Evolutionary conservation across 2,113 vertebrate genomes (phyloP).

Genomic region (Puntigrus tetrazona): DNA sequence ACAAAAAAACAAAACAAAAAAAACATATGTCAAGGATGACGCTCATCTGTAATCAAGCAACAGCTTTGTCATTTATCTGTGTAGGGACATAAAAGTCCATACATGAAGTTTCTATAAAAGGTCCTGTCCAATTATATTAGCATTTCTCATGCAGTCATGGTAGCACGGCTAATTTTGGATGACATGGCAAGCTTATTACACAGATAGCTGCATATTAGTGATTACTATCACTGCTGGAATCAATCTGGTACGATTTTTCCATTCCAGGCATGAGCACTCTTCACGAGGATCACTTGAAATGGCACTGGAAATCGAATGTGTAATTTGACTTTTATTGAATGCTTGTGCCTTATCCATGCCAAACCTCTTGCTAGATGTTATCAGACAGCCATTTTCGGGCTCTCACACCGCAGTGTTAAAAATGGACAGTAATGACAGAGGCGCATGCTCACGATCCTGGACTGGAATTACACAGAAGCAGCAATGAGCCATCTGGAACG

Average conservation of each 20-base stretch:
- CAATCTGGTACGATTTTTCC: slow-evolving; percentile 18
- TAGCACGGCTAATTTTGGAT: slow-evolving; percentile 15
- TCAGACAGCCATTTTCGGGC: slow-evolving; percentile 14
- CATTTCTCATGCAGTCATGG: slow-evolving; percentile 20
- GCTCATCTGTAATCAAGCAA: slow-evolving; percentile 4
- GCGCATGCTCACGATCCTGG: neutral
- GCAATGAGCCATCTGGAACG: slow-evolving; percentile 39
- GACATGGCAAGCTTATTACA: slow-evolving; percentile 35
- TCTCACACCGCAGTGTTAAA: neutral
- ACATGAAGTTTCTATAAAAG: neutral
- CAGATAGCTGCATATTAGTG: slow-evolving; percentile 30
- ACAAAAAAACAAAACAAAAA: too few species aligned
- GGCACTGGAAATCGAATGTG: slow-evolving; percentile 3
- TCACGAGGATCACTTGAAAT: slow-evolving; percentile 24
- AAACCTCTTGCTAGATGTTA: slow-evolving; percentile 8
- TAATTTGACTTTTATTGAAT: slow-evolving; percentile 27
- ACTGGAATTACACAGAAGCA: slow-evolving; percentile 25
- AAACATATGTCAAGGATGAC: neutral
- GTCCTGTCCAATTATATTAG: slow-evolving; percentile 33
- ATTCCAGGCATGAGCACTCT: slow-evolving; percentile 17
- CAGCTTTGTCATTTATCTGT: neutral
- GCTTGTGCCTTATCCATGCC: slow-evolving; percentile 9
- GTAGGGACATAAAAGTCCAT: neutral
- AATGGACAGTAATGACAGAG: slow-evolving; percentile 38
- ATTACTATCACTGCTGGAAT: slow-evolving; percentile 32